Evolutionary conservation across 2,113 vertebrate species (phyloP).

Genomic region (Clarias magur): DNA sequence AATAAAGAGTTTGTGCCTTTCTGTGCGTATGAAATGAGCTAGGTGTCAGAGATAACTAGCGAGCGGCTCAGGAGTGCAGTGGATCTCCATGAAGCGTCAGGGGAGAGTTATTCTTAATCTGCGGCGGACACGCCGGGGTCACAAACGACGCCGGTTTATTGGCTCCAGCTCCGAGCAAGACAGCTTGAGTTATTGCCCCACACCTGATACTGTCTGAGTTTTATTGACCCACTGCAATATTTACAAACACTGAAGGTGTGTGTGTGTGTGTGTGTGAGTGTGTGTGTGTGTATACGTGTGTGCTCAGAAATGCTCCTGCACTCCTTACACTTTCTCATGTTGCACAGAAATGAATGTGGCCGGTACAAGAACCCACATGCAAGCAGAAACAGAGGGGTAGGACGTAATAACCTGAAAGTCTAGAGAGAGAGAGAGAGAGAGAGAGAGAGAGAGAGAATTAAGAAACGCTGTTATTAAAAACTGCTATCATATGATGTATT

Average conservation of each 20-base stretch:
- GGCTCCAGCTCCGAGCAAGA: conserved; percentile 29
- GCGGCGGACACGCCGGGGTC: conserved; percentile 49
- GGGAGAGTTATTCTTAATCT: conserved; percentile 54
- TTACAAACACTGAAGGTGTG: conserved; percentile 33
- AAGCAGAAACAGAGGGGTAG: neutral
- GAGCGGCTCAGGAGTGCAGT: conserved; percentile 51
- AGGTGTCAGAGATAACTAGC: conserved; percentile 30
- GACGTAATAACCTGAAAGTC: neutral
- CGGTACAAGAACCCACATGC: neutral
- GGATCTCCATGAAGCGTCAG: conserved; percentile 51
- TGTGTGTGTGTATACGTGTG: conserved; percentile 9
- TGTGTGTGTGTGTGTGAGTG: neutral
- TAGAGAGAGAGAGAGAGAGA: neutral
- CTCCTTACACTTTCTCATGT: neutral
- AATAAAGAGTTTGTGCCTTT: neutral
- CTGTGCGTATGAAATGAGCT: neutral
- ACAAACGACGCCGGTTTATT: conserved; percentile 65
- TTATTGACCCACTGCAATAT: conserved; percentile 46
- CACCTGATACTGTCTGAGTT: conserved; percentile 39
- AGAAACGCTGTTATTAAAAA: neutral
- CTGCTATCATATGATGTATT: neutral
- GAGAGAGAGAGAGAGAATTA: neutral
- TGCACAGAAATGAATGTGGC: neutral
- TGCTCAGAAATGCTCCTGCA: conserved; percentile 37
- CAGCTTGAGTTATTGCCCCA: conserved; percentile 43